These are phyloP conservation scores for Lithobates sylvaticus DNA, from an alignment of 2,797 vertebrate genomes.

Conservation along the genomic window DNA sequence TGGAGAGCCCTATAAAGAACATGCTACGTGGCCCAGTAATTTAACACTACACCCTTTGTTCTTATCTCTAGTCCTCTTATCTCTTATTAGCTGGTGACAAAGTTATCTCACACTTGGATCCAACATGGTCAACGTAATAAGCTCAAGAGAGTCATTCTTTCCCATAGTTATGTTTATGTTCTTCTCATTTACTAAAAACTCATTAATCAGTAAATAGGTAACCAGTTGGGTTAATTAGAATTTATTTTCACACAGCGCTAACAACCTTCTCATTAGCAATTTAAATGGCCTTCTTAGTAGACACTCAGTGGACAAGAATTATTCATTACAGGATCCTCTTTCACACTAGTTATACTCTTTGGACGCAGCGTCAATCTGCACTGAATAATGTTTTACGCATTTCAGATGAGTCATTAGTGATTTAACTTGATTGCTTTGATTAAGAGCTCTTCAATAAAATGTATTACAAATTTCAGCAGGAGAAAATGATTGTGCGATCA, in stretches of 20 bases:
- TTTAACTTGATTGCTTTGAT: not conserved
- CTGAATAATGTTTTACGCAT: not conserved
- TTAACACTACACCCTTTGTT: not conserved
- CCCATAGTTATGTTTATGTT: not conserved
- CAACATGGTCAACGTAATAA: not conserved
- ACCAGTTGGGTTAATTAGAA: not conserved
- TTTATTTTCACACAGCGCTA: conserved; percentile 1
- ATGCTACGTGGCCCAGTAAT: not conserved
- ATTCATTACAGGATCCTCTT: conserved; percentile 7
- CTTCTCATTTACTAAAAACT: not conserved
- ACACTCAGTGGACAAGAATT: conserved; percentile 4
- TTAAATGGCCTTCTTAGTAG: conserved; percentile 10
- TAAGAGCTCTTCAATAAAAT: not conserved
- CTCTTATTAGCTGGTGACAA: too few species aligned
- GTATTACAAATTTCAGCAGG: not conserved
- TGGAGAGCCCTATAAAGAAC: too few species aligned
- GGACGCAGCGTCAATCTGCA: not conserved
- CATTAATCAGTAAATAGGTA: not conserved
- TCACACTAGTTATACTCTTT: not conserved
- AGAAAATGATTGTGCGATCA: not conserved
- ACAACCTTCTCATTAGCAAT: not conserved
- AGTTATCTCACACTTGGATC: not conserved
- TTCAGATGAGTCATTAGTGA: not conserved
- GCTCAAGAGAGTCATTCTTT: not conserved
- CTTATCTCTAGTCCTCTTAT: too few species aligned